These are phyloP conservation scores for Cepaea hortensis DNA, from an alignment of 2,888 invertebrate species.

Conservation along the genomic window DNA sequence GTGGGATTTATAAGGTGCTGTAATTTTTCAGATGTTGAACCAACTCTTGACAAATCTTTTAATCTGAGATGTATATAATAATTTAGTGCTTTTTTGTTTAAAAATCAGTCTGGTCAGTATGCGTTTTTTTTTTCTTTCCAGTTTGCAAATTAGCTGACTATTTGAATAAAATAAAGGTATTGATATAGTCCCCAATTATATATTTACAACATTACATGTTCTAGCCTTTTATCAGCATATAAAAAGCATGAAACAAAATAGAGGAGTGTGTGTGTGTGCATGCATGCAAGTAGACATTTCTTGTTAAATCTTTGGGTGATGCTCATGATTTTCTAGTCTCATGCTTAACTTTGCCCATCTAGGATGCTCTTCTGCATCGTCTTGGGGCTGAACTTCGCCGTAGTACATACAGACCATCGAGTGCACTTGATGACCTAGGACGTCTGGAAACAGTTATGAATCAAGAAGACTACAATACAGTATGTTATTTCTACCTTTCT, in stretches of 20 bases:
- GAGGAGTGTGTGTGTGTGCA: too few species aligned
- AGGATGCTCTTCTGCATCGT: constrained; percentile 68
- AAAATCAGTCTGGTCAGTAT: neutral
- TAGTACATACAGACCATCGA: constrained; percentile 59
- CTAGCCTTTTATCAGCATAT: too few species aligned
- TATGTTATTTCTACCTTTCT: constrained; percentile 16
- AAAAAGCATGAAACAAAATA: too few species aligned
- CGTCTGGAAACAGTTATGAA: constrained; percentile 55
- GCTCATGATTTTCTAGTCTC: too few species aligned
- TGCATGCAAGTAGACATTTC: too few species aligned
- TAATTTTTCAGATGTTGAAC: neutral
- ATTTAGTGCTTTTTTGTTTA: neutral
- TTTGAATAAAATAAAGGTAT: too few species aligned
- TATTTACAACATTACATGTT: too few species aligned
- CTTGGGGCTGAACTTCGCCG: constrained; percentile 62
- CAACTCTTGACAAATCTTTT: neutral
- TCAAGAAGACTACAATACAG: constrained; percentile 63
- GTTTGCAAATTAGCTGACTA: too few species aligned
- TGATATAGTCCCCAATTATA: too few species aligned
- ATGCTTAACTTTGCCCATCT: neutral
- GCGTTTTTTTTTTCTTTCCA: too few species aligned
- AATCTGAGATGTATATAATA: neutral
- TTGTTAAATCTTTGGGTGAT: too few species aligned
- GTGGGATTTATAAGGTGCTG: neutral
- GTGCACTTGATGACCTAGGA: constrained; percentile 63